Evolutionary conservation across 2,113 vertebrate species (phyloP).

Genomic region (Galemys pyrenaicus): DNA sequence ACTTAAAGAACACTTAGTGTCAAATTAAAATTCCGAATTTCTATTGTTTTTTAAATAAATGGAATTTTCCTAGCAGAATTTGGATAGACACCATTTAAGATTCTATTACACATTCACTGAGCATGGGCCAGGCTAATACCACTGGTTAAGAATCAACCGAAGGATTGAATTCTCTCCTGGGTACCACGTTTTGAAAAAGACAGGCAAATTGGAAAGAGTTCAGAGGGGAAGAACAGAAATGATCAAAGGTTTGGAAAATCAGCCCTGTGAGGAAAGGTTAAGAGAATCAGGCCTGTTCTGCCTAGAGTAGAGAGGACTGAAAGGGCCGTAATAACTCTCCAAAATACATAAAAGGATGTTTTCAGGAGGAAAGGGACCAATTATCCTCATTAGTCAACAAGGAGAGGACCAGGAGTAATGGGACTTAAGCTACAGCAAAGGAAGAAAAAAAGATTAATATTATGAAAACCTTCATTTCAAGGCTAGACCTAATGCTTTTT

Average conservation of each 20-base stretch:
- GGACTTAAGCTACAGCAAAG: slow-evolving; percentile 68
- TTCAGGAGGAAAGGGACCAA: slow-evolving; percentile 75
- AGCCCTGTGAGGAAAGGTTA: slow-evolving; percentile 68
- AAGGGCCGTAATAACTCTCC: slow-evolving; percentile 61
- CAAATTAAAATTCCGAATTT: slow-evolving; percentile 60
- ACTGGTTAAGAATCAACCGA: slow-evolving; percentile 52
- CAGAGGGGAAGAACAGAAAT: slow-evolving; percentile 74
- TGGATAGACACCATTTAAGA: slow-evolving; percentile 52
- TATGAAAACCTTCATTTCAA: slow-evolving; percentile 74
- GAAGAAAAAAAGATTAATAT: slow-evolving; percentile 74
- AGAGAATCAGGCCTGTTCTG: slow-evolving; percentile 62
- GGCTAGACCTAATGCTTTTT: slow-evolving; percentile 64
- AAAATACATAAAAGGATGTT: slow-evolving; percentile 79
- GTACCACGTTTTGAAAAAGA: slow-evolving; percentile 66
- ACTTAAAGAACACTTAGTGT: background rate
- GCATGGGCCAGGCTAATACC: slow-evolving; percentile 21
- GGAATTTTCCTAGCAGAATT: slow-evolving; percentile 44
- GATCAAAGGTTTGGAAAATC: slow-evolving; percentile 81
- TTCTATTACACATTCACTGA: slow-evolving; percentile 1
- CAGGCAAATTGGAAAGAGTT: slow-evolving; percentile 75
- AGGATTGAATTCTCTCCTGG: slow-evolving; percentile 69
- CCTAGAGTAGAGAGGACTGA: slow-evolving; percentile 55
- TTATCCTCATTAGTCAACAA: slow-evolving; percentile 80
- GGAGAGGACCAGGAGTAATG: slow-evolving; percentile 69
- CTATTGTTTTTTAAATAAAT: slow-evolving; percentile 63